phyloP scores from a whole-genome alignment of 2,888 invertebrate genomes.

The Caenorhabditis virilis region DNA sequence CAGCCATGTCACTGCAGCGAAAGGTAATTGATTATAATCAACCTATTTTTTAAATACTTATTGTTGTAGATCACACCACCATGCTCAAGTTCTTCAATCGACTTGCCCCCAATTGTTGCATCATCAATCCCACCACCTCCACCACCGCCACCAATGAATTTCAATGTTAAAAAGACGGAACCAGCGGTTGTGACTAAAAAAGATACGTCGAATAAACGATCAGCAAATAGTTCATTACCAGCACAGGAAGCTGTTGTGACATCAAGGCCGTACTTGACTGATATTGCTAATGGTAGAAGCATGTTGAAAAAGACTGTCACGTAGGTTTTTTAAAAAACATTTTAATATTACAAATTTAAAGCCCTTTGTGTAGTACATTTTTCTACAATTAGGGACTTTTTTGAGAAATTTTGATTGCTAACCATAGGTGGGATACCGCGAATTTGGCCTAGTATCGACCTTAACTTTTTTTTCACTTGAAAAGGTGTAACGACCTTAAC shows the following conservation, averaged over 20 bases:
- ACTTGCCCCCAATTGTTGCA: conserved; percentile 4
- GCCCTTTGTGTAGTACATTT: no score
- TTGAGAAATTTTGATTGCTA: no score
- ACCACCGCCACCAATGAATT: conserved; percentile 13
- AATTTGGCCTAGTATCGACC: no score
- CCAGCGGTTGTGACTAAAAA: no score
- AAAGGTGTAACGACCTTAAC: no score
- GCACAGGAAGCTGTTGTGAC: conserved; percentile 13
- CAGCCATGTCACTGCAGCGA: conserved; percentile 10
- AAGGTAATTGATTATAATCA: not conserved
- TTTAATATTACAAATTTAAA: no score
- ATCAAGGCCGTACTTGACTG: conserved; percentile 26
- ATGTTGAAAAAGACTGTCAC: conserved; percentile 25
- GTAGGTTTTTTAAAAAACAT: conserved; percentile 3
- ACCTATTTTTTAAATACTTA: not conserved
- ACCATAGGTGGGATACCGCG: no score
- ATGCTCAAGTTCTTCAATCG: not conserved
- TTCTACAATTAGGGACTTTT: no score
- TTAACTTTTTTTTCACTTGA: no score
- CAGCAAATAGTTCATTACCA: no score
- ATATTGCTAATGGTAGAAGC: conserved; percentile 33
- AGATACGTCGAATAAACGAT: no score
- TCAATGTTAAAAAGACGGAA: conserved; percentile 1
- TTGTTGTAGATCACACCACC: no score
- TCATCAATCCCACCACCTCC: conserved; percentile 21